These are phyloP conservation scores for Euthynnus affinis DNA, from an alignment of 2,797 vertebrate species.

Conservation along the genomic window DNA sequence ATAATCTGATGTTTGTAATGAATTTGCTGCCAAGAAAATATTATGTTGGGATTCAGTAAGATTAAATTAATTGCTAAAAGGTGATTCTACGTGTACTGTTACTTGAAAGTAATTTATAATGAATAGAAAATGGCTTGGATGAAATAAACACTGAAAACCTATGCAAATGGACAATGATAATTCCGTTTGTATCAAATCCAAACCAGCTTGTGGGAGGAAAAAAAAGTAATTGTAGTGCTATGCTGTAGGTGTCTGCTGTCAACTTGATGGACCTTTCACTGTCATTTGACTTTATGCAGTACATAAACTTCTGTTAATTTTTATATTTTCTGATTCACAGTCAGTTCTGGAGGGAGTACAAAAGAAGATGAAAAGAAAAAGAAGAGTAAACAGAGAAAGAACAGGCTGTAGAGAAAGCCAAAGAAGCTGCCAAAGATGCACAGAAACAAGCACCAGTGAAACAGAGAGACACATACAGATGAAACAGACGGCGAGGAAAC, in stretches of 20 bases:
- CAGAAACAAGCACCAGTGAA: conserved; percentile 57
- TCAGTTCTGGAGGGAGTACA: conserved; percentile 9
- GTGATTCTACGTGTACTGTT: neutral
- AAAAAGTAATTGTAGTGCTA: neutral
- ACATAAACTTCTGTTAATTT: neutral
- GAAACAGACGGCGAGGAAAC: conserved; percentile 69
- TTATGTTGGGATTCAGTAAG: neutral
- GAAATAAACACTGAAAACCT: neutral
- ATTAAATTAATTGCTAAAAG: neutral
- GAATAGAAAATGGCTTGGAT: neutral
- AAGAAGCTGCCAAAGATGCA: conserved; percentile 47
- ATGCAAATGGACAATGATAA: neutral
- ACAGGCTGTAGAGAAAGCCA: conserved; percentile 37
- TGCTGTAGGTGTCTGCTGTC: neutral
- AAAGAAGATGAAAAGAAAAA: conserved; percentile 7
- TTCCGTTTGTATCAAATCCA: neutral
- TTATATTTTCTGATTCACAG: conserved; percentile 14
- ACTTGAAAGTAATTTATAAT: neutral
- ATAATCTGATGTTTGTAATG: neutral
- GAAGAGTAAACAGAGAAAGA: conserved; percentile 37
- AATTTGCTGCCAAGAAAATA: neutral
- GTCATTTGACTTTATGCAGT: neutral
- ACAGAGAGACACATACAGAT: conserved; percentile 60
- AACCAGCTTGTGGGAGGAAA: neutral
- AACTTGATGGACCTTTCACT: neutral